Evolutionary conservation across 2,888 invertebrate species (phyloP).

Genomic region (Drosophila mettleri): DNA sequence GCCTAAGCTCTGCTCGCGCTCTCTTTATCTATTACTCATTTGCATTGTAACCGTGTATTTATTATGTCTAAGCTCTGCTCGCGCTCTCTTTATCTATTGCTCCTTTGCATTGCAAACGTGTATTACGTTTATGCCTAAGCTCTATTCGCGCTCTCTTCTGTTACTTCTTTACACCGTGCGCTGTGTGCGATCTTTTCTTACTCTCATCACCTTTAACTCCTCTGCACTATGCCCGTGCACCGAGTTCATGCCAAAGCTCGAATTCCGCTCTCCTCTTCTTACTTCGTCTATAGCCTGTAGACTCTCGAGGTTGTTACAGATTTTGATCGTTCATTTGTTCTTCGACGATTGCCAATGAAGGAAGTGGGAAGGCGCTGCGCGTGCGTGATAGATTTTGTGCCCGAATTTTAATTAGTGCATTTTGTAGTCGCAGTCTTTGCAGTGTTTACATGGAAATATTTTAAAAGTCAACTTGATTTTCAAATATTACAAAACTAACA

Average conservation of each 20-base stretch:
- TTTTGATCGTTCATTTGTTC: slow-evolving; percentile 79
- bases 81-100: background rate
- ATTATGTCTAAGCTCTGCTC: background rate
- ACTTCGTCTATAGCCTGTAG: background rate
- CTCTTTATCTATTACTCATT: background rate
- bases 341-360: slow-evolving; percentile 76
- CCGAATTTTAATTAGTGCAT: slow-evolving; percentile 71
- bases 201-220: too few relatives aligned
- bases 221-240: background rate
- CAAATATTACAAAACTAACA: slow-evolving; percentile 8
- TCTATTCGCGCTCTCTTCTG: background rate
- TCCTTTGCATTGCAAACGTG: background rate
- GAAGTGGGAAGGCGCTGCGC: slow-evolving; percentile 67
- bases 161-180: background rate
- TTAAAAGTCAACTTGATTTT: slow-evolving; percentile 33
- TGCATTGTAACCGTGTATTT: background rate
- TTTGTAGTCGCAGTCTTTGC: slow-evolving; percentile 61
- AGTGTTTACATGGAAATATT: slow-evolving; percentile 58
- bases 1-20: background rate
- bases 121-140: background rate
- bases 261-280: background rate
- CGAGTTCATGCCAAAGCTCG: background rate
- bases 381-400: slow-evolving; percentile 64
- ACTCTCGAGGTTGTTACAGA: background rate
- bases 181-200: background rate